Evolutionary conservation across 2,797 vertebrate species (phyloP).

Genomic region (Channa striata): DNA sequence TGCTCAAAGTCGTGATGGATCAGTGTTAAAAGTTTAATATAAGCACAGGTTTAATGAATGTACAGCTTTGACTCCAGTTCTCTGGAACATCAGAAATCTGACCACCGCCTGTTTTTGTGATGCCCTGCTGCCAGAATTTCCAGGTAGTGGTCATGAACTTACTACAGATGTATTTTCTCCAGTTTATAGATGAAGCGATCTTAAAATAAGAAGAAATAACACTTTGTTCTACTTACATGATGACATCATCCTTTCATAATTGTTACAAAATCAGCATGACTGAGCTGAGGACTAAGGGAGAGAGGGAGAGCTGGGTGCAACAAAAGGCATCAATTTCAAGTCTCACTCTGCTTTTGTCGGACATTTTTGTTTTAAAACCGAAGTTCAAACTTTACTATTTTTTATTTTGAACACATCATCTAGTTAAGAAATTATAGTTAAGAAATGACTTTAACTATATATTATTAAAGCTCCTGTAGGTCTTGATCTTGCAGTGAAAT

Average conservation of each 20-base stretch:
- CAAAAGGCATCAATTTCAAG: too few relatives aligned
- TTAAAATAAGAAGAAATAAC: too few relatives aligned
- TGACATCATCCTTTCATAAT: too few relatives aligned
- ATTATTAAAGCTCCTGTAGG: neutral
- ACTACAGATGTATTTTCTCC: neutral
- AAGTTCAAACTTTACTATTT: too few relatives aligned
- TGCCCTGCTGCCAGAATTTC: neutral
- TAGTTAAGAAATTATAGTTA: neutral
- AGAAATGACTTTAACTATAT: too few relatives aligned
- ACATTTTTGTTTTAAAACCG: too few relatives aligned
- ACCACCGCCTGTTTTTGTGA: neutral
- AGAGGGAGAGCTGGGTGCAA: too few relatives aligned
- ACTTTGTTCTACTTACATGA: too few relatives aligned
- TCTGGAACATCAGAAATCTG: slow-evolving; percentile 12
- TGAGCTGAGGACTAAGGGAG: too few relatives aligned
- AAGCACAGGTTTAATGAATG: slow-evolving; percentile 10
- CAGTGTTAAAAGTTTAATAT: slow-evolving; percentile 13
- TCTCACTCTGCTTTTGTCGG: too few relatives aligned
- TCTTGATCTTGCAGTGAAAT: neutral
- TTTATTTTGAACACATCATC: slow-evolving; percentile 1
- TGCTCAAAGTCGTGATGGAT: slow-evolving; percentile 20
- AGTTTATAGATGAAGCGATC: neutral
- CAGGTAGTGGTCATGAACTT: neutral
- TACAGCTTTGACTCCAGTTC: neutral
- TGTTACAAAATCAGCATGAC: too few relatives aligned